phyloP scores from a whole-genome alignment of 2,113 vertebrate genomes.

The Stictonetta naevosa region DNA sequence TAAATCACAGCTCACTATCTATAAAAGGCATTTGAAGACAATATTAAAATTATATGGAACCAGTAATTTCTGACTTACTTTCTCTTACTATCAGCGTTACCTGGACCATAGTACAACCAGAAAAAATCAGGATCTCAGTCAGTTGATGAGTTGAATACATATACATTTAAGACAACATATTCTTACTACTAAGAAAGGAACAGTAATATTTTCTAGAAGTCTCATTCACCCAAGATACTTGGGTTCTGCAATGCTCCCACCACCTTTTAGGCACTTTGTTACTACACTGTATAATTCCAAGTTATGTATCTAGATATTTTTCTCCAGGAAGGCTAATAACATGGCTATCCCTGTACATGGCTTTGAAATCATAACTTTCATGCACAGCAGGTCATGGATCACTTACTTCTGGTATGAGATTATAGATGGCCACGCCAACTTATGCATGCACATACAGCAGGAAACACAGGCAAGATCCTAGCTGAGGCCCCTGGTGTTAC shows the following conservation, averaged over 20 bases:
- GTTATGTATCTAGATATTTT: constrained; percentile 8
- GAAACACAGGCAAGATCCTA: neutral
- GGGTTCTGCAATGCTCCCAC: neutral
- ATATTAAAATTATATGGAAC: neutral
- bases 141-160: neutral
- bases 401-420: constrained; percentile 4
- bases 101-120: neutral
- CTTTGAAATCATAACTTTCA: constrained; percentile 34
- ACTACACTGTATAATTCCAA: neutral
- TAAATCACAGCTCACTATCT: constrained; percentile 4
- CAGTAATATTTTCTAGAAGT: neutral
- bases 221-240: neutral
- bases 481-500: constrained; percentile 45
- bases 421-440: constrained; percentile 35
- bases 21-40: neutral
- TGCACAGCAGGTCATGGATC: constrained; percentile 25
- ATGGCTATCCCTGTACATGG: neutral
- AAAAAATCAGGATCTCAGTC: neutral
- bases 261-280: constrained; percentile 1
- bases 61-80: neutral
- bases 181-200: neutral
- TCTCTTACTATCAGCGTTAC: neutral
- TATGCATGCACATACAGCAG: neutral
- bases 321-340: constrained; percentile 9
- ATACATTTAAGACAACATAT: neutral